These are phyloP conservation scores for Troilus luridus DNA, from an alignment of 2,888 invertebrate genomes.

Conservation along the genomic window DNA sequence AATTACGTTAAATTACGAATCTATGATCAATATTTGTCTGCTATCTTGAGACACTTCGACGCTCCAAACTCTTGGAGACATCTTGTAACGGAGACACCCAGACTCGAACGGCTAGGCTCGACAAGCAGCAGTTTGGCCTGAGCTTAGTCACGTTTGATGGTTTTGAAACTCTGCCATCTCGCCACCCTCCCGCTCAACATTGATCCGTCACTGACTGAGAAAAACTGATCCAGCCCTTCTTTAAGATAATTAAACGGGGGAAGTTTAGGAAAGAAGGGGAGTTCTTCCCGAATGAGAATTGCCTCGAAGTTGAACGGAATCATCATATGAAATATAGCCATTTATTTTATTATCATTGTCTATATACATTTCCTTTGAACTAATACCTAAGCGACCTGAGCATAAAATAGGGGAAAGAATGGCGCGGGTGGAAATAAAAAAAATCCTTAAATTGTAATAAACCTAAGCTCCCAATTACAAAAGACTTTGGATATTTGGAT, in stretches of 20 bases:
- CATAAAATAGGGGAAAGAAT: too few relatives aligned
- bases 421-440: too few relatives aligned
- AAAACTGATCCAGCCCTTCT: slow-evolving; percentile 1
- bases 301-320: background rate
- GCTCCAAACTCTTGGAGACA: background rate
- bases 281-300: background rate
- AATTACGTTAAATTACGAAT: background rate
- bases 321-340: background rate
- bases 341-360: background rate
- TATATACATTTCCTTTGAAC: background rate
- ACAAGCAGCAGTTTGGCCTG: slow-evolving; percentile 8
- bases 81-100: background rate
- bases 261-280: background rate
- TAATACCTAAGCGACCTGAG: background rate
- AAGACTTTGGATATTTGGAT: too few relatives aligned
- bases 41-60: background rate
- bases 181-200: slow-evolving; percentile 5
- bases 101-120: background rate
- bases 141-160: slow-evolving; percentile 27
- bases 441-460: too few relatives aligned
- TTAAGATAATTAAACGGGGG: background rate
- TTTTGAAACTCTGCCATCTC: slow-evolving; percentile 39
- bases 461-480: too few relatives aligned
- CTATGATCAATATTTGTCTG: background rate
- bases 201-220: slow-evolving; percentile 9